Conservation (phyloP, 2,113 vertebrate genomes). For the Hemicordylus capensis region DNA sequence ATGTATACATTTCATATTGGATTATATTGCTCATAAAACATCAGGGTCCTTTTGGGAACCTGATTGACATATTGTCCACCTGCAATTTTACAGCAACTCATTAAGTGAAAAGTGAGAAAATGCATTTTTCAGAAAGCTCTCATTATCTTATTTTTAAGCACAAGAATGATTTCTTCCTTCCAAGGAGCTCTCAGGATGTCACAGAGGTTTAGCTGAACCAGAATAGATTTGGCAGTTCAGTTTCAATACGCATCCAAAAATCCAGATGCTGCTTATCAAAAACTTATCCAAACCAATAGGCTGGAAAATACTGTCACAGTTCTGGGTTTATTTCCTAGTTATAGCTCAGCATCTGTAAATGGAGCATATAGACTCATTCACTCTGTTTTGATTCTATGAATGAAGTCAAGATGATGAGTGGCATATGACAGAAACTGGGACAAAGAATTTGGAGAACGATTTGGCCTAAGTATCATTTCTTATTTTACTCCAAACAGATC, state of each 20-base stretch:
- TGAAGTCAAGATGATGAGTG: slow-evolving; percentile 28
- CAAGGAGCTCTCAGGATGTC: slow-evolving; percentile 34
- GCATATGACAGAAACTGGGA: slow-evolving; percentile 7
- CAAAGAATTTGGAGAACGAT: slow-evolving; percentile 14
- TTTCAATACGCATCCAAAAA: slow-evolving; percentile 42
- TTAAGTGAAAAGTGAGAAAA: slow-evolving; percentile 59
- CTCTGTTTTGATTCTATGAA: slow-evolving; percentile 27
- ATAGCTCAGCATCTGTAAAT: slow-evolving; percentile 40
- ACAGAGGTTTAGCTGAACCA: slow-evolving; percentile 55
- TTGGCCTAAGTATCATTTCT: slow-evolving; percentile 28
- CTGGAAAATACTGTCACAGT: slow-evolving; percentile 46
- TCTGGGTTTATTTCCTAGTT: slow-evolving; percentile 34
- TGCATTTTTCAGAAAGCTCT: slow-evolving; percentile 62
- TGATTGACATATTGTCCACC: slow-evolving; percentile 59
- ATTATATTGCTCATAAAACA: slow-evolving; percentile 56
- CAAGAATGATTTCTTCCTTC: slow-evolving; percentile 52
- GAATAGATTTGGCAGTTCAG: slow-evolving; percentile 46
- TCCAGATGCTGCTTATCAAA: slow-evolving; percentile 57
- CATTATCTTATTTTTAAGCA: slow-evolving; percentile 58
- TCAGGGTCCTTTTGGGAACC: slow-evolving; percentile 52
- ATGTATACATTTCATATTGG: slow-evolving; percentile 23
- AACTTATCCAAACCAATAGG: slow-evolving; percentile 48
- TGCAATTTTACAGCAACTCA: slow-evolving; percentile 63
- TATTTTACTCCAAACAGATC: slow-evolving; percentile 2
- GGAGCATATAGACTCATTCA: slow-evolving; percentile 27